Evolutionary conservation across 2,113 vertebrate genomes (phyloP).

Genomic region (Platichthys flesus): DNA sequence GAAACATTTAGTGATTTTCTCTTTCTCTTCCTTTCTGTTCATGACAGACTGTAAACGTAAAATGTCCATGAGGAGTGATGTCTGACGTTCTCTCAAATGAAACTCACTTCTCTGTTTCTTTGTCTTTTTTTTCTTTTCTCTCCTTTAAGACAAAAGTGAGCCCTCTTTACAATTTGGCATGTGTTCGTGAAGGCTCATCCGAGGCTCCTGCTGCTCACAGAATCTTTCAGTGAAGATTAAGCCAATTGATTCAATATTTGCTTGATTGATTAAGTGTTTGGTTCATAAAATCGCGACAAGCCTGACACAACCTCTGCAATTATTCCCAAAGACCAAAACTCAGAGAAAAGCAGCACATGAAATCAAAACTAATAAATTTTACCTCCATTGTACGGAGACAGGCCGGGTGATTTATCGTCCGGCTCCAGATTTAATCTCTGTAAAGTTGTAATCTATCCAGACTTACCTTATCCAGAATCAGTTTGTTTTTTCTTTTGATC

Average conservation of each 20-base stretch:
- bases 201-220: neutral
- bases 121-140: no score
- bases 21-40: neutral
- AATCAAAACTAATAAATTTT: neutral
- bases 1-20: neutral
- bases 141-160: neutral
- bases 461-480: slow-evolving; percentile 64
- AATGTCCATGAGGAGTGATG: slow-evolving; percentile 5
- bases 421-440: neutral
- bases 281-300: neutral
- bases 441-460: neutral
- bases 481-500: slow-evolving; percentile 1
- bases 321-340: neutral
- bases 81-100: neutral
- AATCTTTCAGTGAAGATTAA: neutral
- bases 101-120: neutral
- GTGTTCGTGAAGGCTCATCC: neutral
- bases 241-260: neutral
- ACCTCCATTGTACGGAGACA: neutral
- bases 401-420: neutral
- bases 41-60: neutral
- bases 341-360: neutral
- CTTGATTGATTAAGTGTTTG: neutral
- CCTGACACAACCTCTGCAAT: neutral
- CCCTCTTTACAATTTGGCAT: neutral